Evolutionary conservation across 2,113 vertebrate genomes (phyloP).

Genomic region (Xenus cinereus): DNA sequence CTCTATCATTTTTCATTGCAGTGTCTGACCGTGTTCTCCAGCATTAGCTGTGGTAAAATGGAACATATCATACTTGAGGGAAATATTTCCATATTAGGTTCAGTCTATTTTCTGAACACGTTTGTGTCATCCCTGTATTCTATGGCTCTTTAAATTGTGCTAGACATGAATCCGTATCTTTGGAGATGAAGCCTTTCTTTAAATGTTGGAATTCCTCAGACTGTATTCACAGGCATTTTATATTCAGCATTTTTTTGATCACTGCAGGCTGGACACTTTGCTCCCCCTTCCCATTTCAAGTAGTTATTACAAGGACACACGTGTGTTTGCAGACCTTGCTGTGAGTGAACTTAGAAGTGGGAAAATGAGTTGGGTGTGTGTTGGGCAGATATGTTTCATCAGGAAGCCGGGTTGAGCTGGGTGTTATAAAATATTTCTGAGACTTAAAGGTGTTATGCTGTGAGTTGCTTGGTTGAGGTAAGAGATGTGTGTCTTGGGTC

Average conservation of each 20-base stretch:
- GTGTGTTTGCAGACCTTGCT: background rate
- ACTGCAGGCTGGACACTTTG: background rate
- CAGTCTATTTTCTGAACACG: background rate
- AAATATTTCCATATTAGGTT: background rate
- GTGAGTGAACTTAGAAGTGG: background rate
- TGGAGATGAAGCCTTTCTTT: background rate
- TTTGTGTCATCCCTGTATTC: background rate
- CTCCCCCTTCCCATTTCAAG: background rate
- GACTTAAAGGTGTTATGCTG: background rate
- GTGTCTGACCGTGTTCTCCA: background rate
- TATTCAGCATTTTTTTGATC: background rate
- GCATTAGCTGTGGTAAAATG: background rate
- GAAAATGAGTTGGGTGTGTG: background rate
- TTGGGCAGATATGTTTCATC: background rate
- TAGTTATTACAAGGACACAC: background rate
- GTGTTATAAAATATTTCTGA: background rate
- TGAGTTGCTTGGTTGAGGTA: background rate
- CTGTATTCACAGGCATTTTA: background rate
- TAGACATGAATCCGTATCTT: background rate
- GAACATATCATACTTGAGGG: background rate
- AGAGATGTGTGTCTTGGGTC: background rate
- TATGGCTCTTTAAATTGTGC: background rate
- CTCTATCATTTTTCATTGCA: background rate
- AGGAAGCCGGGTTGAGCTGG: background rate
- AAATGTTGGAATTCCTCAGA: background rate